phyloP scores from a whole-genome alignment of 2,888 invertebrate species.

The Agonopterix arenella region DNA sequence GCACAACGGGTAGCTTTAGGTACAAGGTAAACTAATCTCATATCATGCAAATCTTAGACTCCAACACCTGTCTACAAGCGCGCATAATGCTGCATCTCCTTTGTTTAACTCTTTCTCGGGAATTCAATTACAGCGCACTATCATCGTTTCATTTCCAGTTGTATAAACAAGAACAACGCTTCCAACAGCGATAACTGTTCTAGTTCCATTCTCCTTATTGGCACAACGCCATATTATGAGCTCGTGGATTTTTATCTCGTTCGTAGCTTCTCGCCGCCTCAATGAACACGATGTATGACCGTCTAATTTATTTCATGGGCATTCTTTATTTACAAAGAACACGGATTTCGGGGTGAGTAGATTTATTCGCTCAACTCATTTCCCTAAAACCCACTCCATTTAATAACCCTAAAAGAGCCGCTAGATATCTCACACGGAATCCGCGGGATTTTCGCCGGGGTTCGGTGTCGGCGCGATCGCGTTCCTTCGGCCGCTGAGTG shows the following conservation, averaged over 20 bases:
- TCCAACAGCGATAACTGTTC: conserved; percentile 41
- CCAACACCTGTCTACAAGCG: conserved; percentile 2
- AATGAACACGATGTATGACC: conserved; percentile 60
- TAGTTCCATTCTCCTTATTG: conserved; percentile 57
- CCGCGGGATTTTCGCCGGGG: conserved; percentile 60
- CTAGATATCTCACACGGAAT: conserved; percentile 67
- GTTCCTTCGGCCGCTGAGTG: conserved; percentile 41
- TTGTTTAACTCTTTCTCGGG: conserved; percentile 5
- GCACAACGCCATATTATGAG: conserved; percentile 45
- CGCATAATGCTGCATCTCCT: conserved; percentile 1
- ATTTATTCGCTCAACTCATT: conserved; percentile 63
- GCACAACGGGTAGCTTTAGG: no score
- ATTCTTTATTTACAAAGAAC: conserved; percentile 56
- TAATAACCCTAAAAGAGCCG: conserved; percentile 70
- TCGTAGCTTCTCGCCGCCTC: conserved; percentile 26
- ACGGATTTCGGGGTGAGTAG: conserved; percentile 48
- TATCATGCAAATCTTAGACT: conserved; percentile 5
- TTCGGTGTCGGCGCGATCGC: conserved; percentile 38
- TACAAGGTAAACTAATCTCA: background rate
- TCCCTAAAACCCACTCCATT: conserved; percentile 71
- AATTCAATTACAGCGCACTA: conserved; percentile 12
- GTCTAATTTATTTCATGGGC: conserved; percentile 57
- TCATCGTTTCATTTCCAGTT: conserved; percentile 21
- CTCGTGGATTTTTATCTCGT: conserved; percentile 38
- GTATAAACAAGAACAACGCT: conserved; percentile 37